Evolutionary conservation across 2,797 vertebrate genomes (phyloP), one percentile per base, ranked within the genome.

Genomic region (Rallus crepitans): DNA sequence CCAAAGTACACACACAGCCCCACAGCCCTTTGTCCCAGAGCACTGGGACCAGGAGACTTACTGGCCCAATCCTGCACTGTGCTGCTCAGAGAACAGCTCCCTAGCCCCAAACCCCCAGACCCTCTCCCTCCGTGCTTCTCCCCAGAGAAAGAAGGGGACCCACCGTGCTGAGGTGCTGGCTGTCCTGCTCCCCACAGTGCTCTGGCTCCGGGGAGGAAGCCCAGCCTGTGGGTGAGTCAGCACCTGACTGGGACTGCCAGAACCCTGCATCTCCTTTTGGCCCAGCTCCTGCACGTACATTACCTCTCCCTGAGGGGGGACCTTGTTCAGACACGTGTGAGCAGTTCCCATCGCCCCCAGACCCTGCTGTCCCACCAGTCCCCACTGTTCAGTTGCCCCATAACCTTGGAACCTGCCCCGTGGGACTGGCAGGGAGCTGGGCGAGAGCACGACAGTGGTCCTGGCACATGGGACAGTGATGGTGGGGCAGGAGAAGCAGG

Each of bases 221-320:
- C 37, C 1, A 35, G 60, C 48, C 7, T 3, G 37, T 93, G 96
- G 3, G 33, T 93, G 96, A 93, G 83, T 93, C 95, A 93, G 90
- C 70, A 11, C 82, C 23, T 16, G 4, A 81, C 66, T 5, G 4
- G 84, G 73, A 33, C 68, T 92, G 96, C 92, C 96, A 70, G 93
- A n/a, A 77, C 89, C 82, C 79, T 80, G 88, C 92, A 40, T 35
- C 92, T 64, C 55, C 42, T 57, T 47, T 47, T 93, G 94, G 96
- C 89, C 89, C 81, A 3, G 78, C 55, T 95, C 91, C 94, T 28
- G 89, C 81, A 40, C 13, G 9, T 64, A 64, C 84, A 5, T 23
- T 31, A 39, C 1, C 35, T 15, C 52, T 52, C 42, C 84, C 30
- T 30, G 47, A 2, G 6, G n/a, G 33, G 20, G 6, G 20, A 7